These are phyloP conservation scores for Porphyrio hochstetteri DNA, from an alignment of 2,113 vertebrate genomes.

Conservation along the genomic window DNA sequence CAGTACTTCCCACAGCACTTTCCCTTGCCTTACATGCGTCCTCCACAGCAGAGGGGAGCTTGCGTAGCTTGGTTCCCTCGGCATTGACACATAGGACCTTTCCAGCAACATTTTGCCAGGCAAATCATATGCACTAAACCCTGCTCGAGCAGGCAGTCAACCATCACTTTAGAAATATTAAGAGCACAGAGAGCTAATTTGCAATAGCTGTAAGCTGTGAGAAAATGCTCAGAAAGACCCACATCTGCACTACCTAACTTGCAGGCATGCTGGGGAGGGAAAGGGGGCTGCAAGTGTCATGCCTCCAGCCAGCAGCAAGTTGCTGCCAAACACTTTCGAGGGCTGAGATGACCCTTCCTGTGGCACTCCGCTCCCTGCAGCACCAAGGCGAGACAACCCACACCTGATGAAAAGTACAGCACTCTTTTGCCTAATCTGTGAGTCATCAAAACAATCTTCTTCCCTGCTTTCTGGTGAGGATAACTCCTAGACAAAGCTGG, in stretches of 20 bases:
- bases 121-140: not conserved
- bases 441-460: not conserved
- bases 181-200: not conserved
- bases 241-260: not conserved
- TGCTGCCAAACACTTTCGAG: not conserved
- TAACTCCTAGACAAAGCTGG: not conserved
- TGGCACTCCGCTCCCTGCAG: accelerated
- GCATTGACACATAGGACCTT: not conserved
- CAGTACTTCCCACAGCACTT: not conserved
- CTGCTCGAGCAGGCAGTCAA: not conserved
- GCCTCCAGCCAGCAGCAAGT: not conserved
- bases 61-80: not conserved
- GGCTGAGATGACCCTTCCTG: not conserved
- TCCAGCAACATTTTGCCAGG: not conserved
- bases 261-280: not conserved
- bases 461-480: not conserved
- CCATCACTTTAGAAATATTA: not conserved
- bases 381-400: accelerated
- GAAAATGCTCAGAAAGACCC: not conserved
- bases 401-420: not conserved
- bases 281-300: not conserved
- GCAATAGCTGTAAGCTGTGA: not conserved
- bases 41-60: not conserved
- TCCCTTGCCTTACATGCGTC: accelerated
- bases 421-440: not conserved